Evolutionary conservation across 2,113 vertebrate species (phyloP).

Genomic region (Semicossyphus pulcher): DNA sequence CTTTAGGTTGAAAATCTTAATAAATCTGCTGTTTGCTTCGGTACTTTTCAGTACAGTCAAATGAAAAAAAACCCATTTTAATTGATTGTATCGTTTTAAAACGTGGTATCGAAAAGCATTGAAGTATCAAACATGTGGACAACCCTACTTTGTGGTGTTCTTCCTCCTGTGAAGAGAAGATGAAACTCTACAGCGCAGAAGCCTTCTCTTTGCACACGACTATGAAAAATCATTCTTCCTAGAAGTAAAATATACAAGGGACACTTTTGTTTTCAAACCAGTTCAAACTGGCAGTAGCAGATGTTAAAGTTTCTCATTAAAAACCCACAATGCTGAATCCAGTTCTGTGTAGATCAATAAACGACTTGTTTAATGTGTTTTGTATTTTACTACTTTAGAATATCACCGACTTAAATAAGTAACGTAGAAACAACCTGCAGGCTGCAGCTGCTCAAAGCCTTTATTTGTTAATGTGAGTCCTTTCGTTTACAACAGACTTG

Average conservation of each 20-base stretch:
- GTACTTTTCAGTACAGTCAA: too few species aligned
- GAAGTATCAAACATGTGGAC: too few species aligned
- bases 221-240: constrained; percentile 41
- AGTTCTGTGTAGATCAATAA: too few species aligned
- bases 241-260: constrained; percentile 32
- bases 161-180: constrained; percentile 8
- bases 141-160: too few species aligned
- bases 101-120: too few species aligned
- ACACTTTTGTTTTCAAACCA: constrained; percentile 48
- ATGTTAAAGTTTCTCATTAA: background rate
- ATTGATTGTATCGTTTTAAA: too few species aligned
- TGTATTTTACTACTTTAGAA: too few species aligned
- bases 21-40: too few species aligned
- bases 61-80: too few species aligned
- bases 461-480: background rate
- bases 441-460: background rate
- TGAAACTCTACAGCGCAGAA: constrained; percentile 30
- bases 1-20: too few species aligned
- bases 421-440: background rate
- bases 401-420: background rate
- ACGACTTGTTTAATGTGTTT: too few species aligned
- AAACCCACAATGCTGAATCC: too few species aligned
- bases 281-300: constrained; percentile 23
- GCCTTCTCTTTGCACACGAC: constrained; percentile 21
- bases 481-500: background rate